Evolutionary conservation across 2,888 invertebrate genomes (phyloP), one percentile per base, ranked within the genome.

Genomic region (Limenitis camilla): DNA sequence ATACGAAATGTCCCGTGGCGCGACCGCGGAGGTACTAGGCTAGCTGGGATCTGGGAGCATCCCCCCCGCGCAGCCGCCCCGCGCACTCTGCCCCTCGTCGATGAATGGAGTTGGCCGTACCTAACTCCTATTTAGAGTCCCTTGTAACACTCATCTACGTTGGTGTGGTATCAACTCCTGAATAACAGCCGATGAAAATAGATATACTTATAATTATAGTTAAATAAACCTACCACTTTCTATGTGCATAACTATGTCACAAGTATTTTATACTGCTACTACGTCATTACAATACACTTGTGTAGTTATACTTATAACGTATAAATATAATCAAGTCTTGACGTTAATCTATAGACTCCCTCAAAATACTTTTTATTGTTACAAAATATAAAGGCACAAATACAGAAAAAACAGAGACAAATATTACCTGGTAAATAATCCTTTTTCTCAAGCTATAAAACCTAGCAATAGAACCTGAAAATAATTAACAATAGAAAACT

Each of bases 111-210:
- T 71, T 73, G 74, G 72, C 66, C 61, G 61, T 59, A 48, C 51
- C 73, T 66, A 71, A 66, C 69, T 65, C 65, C 69, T 69, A 66
- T 71, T 72, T 73, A 76, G 54, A 76, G 72, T 76, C 69, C 63
- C 69, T 75, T 68, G 67, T 71, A 74, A 67, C 60, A 65, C 67
- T 71, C 70, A 68, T 66, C 68, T 72, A 72, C 73, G 76, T 79
- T 77, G 71, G 71, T 74, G 74, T 76, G 76, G 73, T 75, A 76
- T 74, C 66, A 66, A 64, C 67, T 71, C 68, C 76, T 72, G 71
- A 78, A 77, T 78, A 76, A 76, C 71, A 71, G 65, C 71, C 66
- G 76, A 80, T 81, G 70, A 67, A 81, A 83, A 83, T 83, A 84
- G 78, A 45, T 49, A 31, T 39, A 38, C 32, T 47, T 47, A 44